Conservation (phyloP, 2,888 invertebrate genomes). For the Hanleya hanleyi region DNA sequence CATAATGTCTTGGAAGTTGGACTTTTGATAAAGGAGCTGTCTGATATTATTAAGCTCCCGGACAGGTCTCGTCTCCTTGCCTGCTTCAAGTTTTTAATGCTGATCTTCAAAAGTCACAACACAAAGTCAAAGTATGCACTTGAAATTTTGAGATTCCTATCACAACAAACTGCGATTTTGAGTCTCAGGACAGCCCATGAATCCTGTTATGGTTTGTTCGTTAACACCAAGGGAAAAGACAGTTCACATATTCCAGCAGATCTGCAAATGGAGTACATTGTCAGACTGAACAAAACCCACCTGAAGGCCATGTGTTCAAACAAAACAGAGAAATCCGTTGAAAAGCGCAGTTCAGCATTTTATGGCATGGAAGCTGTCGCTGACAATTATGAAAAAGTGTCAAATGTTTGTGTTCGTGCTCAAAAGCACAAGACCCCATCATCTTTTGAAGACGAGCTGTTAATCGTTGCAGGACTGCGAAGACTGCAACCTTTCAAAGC, state of each 20-base stretch:
- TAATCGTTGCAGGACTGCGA: too few relatives aligned
- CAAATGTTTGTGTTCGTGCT: background rate
- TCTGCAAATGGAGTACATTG: conserved; percentile 23
- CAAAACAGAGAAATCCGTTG: background rate
- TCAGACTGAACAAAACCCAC: conserved; percentile 21
- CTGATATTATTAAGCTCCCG: background rate
- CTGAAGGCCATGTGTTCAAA: conserved; percentile 10
- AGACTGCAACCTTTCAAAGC: too few relatives aligned
- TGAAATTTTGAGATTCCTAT: conserved; percentile 15
- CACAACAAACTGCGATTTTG: conserved; percentile 13
- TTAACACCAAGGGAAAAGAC: conserved; percentile 18
- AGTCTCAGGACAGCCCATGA: conserved; percentile 20
- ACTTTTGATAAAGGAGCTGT: background rate
- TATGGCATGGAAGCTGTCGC: background rate
- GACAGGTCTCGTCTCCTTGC: background rate
- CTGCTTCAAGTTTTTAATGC: background rate
- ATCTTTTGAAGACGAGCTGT: conserved; percentile 3
- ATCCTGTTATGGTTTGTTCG: conserved; percentile 29
- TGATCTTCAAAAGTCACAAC: background rate
- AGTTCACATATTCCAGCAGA: conserved; percentile 29
- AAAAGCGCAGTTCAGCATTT: background rate
- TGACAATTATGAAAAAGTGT: background rate
- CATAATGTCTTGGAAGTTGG: background rate
- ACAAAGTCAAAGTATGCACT: conserved; percentile 6
- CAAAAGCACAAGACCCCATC: background rate